Conservation (phyloP, 2,797 vertebrate species). For the Pangasius krempfi region DNA sequence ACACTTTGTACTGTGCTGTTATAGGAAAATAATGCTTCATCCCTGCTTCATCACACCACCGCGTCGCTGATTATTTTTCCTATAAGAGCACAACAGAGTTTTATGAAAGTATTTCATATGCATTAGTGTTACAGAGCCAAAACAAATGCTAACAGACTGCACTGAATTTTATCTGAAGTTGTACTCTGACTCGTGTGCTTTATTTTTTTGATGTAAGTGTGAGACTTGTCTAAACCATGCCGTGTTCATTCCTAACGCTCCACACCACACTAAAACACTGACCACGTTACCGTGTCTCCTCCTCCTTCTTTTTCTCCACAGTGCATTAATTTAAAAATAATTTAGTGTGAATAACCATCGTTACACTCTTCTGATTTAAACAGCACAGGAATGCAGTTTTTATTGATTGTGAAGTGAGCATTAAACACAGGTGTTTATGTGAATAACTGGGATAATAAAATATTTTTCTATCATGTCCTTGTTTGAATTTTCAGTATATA, state of each 20-base stretch:
- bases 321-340: background rate
- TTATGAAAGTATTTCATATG: background rate
- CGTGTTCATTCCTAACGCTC: background rate
- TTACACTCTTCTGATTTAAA: conserved; percentile 17
- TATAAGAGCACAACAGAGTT: background rate
- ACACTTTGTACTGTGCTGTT: background rate
- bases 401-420: background rate
- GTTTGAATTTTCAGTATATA: background rate
- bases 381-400: conserved; percentile 42
- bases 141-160: background rate
- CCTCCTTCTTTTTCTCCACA: background rate
- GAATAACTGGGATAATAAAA: conserved; percentile 54
- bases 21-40: no score
- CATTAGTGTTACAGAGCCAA: background rate
- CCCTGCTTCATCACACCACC: background rate
- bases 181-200: background rate
- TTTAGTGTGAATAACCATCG: background rate
- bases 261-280: background rate
- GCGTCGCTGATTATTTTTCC: background rate
- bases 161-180: background rate
- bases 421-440: conserved; percentile 12
- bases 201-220: background rate
- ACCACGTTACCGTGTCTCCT: background rate
- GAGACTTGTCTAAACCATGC: no score
- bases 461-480: conserved; percentile 39